Base-by-base conservation (phyloP, 2,113 vertebrate species). In the Cromileptes altivelis region DNA sequence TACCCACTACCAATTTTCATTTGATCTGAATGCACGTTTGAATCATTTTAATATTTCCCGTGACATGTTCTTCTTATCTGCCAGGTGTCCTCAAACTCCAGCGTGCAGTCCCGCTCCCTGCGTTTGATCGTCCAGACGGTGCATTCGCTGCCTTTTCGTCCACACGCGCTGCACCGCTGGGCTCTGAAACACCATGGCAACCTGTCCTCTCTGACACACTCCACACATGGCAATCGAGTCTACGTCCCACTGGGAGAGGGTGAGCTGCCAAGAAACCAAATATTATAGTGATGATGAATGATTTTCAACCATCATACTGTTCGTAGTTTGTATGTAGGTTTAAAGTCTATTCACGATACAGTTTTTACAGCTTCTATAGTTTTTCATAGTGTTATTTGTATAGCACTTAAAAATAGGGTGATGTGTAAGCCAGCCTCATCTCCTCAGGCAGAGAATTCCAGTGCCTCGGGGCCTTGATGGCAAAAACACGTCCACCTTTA, bases 161-260 rank as follows among this genome's bases (percentile, higher is more conserved):
- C 93, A 3, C 87, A 27, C 4, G 84, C 81, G 0, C 91, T 96
- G 33, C 87, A 95, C 15, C 95, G 79, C 77, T 96, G 96, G 96
- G 91, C 84, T 21, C 81, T 90, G 12, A 93, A 85, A 18, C 89
- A 88, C 30, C 93, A 95, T 0, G 83, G 92, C 60, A 89, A 91
- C 82, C 49, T 96, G 71, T 92, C 95, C 23, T 96, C 96, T 23
- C 74, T 96, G 78, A 95, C 86, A 27, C 95, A 95, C 80, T 61
- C 92, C 0, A 11, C 77, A 2, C 88, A 75, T 0, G 93, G 92
- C 67, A 95, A 96, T 63, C 91, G 57, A 0, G 86, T 94, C 50
- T 96, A 95, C 81, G 37, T 95, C 71, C 87, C 75, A 0, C 87
- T 95, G 23, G 95, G 96, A 82, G 92, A 95, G 55, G 95, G 96